Base-by-base conservation (phyloP, 2,797 vertebrate species). In the Myotis myotis region DNA sequence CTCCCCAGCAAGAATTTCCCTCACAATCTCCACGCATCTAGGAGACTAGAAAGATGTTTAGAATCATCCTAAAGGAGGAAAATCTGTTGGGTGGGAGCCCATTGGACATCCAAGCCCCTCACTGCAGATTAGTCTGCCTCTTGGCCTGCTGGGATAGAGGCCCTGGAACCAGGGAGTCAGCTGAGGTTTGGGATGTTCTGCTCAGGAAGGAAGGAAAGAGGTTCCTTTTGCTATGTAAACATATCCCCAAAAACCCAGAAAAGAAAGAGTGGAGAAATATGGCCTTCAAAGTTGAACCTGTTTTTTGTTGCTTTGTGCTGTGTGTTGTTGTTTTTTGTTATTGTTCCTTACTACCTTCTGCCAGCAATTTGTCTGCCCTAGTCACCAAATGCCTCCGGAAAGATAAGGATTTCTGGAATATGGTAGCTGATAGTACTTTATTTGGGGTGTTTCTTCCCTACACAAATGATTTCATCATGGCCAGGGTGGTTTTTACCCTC, bases 401-500 rank as follows among this genome's bases (percentile, higher is more conserved):
- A 93, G 47, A 49, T 36, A 28, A n/a, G 70, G 57, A 78, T 72
- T 87, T 80, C 91, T 89, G 57, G 79, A 92, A 82, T 17, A 78
- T 23, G 33, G 55, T 38, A 41, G 68, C 55, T 51, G 49, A 66
- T 0, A 9, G 30, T 60, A 38, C 60, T 92, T 64, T 55, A 53
- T 33, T 49, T 81, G 47, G 36, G 30, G 47, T 75, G 30, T 74
- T 82, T 94, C 57, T 90, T 87, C 70, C 30, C 53, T 83, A 49
- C 53, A 23, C 74, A 79, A 76, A 64, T 71, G 30, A 38, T 85
- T 64, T 93, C 74, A 76, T 74, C 44, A 19, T 75, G 30, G 30
- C 41, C 33, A 41, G 30, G 28, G 30, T 84, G 79, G 12, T 70
- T 66, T 94, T 95, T n/a, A n/a, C 60, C 16, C 22, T 33, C 30